Base-by-base conservation (phyloP, 1,140 invertebrate genomes). In the Orchesella cincta region DNA sequence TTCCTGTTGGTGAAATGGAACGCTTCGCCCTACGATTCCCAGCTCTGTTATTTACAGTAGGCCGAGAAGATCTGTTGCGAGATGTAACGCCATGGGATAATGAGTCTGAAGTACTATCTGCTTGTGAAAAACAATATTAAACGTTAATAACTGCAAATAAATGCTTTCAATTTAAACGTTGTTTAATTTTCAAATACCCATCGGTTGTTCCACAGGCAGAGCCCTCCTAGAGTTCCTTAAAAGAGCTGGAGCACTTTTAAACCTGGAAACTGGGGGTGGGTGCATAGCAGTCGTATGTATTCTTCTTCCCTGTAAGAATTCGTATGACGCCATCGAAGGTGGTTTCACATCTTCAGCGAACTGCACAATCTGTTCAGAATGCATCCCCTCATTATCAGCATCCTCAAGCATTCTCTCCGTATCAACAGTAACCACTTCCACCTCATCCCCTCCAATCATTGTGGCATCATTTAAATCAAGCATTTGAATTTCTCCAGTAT, bases 211-310 rank as follows among this genome's bases (percentile, higher is more conserved):
- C n/a, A n/a, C n/a, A n/a, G n/a, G n/a, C n/a, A 26, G 8, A 57
- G 23, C 23, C 52, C 52, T 14, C 52, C 52, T 57, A 5, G 52
- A 57, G 23, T 57, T 57, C 23, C 52, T 8, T n/a, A 57, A 26
- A 18, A 57, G 52, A 14, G 52, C 52, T 26, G 52, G 52, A 57
- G 52, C 52, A 57, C 52, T 57, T 57, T 57, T 57, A 14, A 57
- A 46, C 18, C 39, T 5, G 39, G 39, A 46, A 46, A 46, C 39
- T 8, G 39, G 39, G 18, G 18, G 39, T 46, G 18, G 18, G 39
- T 5, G n/a, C n/a, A n/a, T n/a, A n/a, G n/a, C n/a, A n/a, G n/a
- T n/a, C n/a, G n/a, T n/a, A n/a, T n/a, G n/a, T n/a, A n/a, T n/a
- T n/a, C n/a, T n/a, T n/a, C n/a, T n/a, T n/a, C n/a, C n/a, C n/a